Evolutionary conservation across 2,113 vertebrate species (phyloP), one percentile per base, ranked within the genome.

Genomic region (Cichladusa arquata): DNA sequence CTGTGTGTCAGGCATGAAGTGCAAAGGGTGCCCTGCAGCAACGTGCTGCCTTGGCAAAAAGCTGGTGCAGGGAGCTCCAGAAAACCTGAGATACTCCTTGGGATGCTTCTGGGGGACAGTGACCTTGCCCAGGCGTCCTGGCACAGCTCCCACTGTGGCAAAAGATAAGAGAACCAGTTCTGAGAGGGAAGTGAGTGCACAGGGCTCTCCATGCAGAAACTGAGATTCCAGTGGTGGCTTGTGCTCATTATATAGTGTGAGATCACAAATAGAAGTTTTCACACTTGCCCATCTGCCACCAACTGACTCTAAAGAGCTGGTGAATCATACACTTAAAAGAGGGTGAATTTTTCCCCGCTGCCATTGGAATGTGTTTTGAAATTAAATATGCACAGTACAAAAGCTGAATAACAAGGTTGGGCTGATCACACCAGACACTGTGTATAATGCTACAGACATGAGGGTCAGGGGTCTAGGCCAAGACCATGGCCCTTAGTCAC

Each of bases 191-290:
- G 61, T 36, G 64, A 93, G 47, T 67, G 34, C 73, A 84, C 66
- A 88, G 74, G 92, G 86, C 81, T 89, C 83, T 96, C 90, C 71
- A 58, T 87, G 81, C 81, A 91, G 92, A 95, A 96, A 95, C 92
- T 82, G 81, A 17, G 6, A 96, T 95, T 97, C 96, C 97, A 97
- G 95, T 94, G 96, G 97, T 97, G 96, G 88, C 78, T 97, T 97
- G 96, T 93, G 91, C 96, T 97, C 97, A 97, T 97, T 97, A 97
- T 96, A 97, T 97, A 97, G 97, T 97, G 97, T 96, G 97, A 97
- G 97, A 97, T 97, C 97, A 97, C 97, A 97, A 97, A 97, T 97
- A 97, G 97, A 97, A 97, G 97, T 96, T 97, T 97, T 97, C 97
- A 97, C 97, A 97, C 97, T 97, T 97, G 97, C 97, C 97, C 97